Evolutionary conservation across 2,888 invertebrate genomes (phyloP).

Genomic region (Urechis unicinctus): DNA sequence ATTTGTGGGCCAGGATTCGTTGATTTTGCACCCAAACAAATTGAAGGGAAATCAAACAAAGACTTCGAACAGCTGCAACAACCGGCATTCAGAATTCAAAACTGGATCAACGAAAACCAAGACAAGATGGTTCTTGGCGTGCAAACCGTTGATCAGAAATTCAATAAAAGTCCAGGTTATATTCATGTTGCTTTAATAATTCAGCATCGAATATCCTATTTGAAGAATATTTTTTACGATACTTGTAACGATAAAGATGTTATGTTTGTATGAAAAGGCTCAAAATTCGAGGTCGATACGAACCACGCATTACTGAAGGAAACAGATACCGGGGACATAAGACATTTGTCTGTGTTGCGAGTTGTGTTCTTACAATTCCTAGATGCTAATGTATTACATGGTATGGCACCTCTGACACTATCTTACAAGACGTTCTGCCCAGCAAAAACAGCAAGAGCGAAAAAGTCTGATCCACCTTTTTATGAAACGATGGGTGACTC

Average conservation of each 20-base stretch:
- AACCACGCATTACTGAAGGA: neutral
- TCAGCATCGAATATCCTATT: no score
- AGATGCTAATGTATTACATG: neutral
- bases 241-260: no score
- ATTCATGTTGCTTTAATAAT: no score
- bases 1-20: no score
- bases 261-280: no score
- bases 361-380: neutral
- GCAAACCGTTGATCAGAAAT: neutral
- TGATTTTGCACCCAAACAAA: neutral
- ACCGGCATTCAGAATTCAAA: neutral
- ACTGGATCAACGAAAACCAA: neutral
- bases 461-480: neutral
- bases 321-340: neutral
- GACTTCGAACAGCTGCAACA: neutral
- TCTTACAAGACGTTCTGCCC: neutral
- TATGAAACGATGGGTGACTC: neutral
- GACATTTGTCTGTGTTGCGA: neutral
- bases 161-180: neutral
- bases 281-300: neutral
- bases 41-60: neutral
- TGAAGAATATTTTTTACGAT: no score
- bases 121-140: neutral
- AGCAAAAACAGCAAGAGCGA: neutral
- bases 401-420: neutral